Evolutionary conservation across 2,113 vertebrate species (phyloP), one percentile per base, ranked within the genome.

Genomic region (Plestiodon gilberti): DNA sequence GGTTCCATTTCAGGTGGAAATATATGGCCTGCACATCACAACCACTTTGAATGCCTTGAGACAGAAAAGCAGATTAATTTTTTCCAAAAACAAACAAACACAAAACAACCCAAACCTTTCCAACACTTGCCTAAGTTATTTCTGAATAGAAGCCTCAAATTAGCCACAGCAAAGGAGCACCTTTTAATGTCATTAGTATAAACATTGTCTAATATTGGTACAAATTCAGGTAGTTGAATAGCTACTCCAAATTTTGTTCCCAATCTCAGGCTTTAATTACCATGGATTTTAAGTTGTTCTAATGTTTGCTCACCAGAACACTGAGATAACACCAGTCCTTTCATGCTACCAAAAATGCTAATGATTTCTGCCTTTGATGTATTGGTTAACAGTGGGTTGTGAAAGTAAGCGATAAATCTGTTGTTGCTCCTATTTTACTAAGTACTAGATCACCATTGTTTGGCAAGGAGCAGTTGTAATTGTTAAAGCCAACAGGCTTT

Each of bases 271-370:
- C 30, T 64, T 86, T 81, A 81, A 86, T 81, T 86, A 59, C 22
- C 81, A 30, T 69, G 76, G 55, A 84, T 83, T 70, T 78, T 75
- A 81, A 48, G 83, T 33, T 8, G 70, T 82, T 89, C 83, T 82
- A 81, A 83, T 35, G 84, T n/a, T 82, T 75, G n/a, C n/a, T n/a
- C n/a, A n/a, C n/a, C n/a, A 88, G 86, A 87, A 87, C 35, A 78
- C 73, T 1, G 70, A 76, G 78, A 71, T 84, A 70, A 59, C 74
- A 52, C 70, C 81, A 62, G 62, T 73, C 84, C 10, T 89, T 89
- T 33, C n/a, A 87, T 87, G 57, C 17, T 78, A 77, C n/a, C 30
- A 86, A 88, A 90, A 90, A 38, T 14, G 82, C 13, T 64, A 77
- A 79, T 61, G 61, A 77, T 3, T 84, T 85, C 20, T 52, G 52